Evolutionary conservation across 2,888 invertebrate species (phyloP).

Genomic region (Hipparchia sbordonii): DNA sequence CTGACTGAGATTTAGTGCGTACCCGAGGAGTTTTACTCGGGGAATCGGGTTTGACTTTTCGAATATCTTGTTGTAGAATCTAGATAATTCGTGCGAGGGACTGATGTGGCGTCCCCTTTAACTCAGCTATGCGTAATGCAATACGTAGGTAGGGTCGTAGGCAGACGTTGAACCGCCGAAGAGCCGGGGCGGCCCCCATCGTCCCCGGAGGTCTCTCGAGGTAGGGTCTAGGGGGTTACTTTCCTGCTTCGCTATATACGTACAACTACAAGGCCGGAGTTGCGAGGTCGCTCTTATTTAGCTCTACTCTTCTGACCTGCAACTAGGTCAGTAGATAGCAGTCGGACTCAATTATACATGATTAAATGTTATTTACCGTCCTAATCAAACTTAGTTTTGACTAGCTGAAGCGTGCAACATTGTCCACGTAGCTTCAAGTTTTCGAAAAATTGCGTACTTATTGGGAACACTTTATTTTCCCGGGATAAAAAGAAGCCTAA

Average conservation of each 20-base stretch:
- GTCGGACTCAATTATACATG: slow-evolving; percentile 38
- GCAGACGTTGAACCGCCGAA: slow-evolving; percentile 42
- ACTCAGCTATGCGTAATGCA: slow-evolving; percentile 35
- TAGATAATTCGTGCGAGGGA: neutral
- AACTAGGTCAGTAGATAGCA: slow-evolving; percentile 42
- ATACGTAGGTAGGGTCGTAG: slow-evolving; percentile 39
- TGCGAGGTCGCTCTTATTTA: slow-evolving; percentile 39
- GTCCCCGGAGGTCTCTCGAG: slow-evolving; percentile 60
- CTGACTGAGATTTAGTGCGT: no score
- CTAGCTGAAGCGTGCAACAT: no score
- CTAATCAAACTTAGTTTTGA: slow-evolving; percentile 4
- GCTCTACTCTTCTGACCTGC: slow-evolving; percentile 39
- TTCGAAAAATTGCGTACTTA: no score
- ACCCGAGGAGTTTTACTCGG: no score
- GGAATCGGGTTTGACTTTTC: no score
- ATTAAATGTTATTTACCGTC: slow-evolving; percentile 31
- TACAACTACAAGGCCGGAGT: slow-evolving; percentile 38
- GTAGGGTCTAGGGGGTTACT: slow-evolving; percentile 49
- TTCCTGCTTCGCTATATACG: slow-evolving; percentile 41
- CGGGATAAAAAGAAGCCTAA: no score
- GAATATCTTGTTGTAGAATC: neutral
- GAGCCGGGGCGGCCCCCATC: slow-evolving; percentile 63
- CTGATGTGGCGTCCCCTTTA: slow-evolving; percentile 21
- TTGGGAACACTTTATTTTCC: no score
- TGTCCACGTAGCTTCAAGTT: no score